Base-by-base conservation (phyloP, 2,797 vertebrate genomes). In the Pipistrellus pygmaeus region DNA sequence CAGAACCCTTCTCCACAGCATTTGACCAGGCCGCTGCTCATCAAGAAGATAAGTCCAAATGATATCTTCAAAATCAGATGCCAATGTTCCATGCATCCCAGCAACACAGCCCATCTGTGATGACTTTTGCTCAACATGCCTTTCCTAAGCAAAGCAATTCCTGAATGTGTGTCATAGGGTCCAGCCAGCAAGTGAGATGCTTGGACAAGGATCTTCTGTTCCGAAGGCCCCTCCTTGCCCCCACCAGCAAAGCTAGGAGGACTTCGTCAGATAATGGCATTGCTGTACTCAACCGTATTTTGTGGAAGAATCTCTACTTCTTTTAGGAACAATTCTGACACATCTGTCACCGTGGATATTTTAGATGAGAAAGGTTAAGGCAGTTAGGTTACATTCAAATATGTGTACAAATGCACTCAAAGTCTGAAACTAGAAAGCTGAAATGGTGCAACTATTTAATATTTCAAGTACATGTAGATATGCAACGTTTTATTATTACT, bases 141-240 rank as follows among this genome's bases (percentile, higher is more conserved):
- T 23, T 48, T 35, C 27, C 17, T n/a, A 44, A 78, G 21, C 57
- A 85, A 75, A 78, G 17, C 35, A 62, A 11, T 41, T 64, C n/a
- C 14, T 91, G 12, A 44, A 51, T 4, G 12, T 21, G 32, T n/a
- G 13, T 17, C 46, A 53, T 27, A 44, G 77, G 83, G 82, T 60
- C 85, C 17, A 94, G 96, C 96, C 95, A 97, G 98, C 96, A 97
- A 98, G 96, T 97, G 97, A 98, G 97, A 98, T 97, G 96, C 92
- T 98, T 96, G 84, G 97, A 96, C 98, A 96, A 98, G 94, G 98
- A 97, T 96, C 48, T 98, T 21, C 2, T 84, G n/a, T 32, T 23
- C 25, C 95, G 72, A 96, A 21, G 32, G 57, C 1, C 20, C 51
- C 27, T 84, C 8, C 0, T 55, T 55, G 21, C 9, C 20, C 41